Conservation (phyloP, 2,113 vertebrate species). For the Corythaeola cristata region DNA sequence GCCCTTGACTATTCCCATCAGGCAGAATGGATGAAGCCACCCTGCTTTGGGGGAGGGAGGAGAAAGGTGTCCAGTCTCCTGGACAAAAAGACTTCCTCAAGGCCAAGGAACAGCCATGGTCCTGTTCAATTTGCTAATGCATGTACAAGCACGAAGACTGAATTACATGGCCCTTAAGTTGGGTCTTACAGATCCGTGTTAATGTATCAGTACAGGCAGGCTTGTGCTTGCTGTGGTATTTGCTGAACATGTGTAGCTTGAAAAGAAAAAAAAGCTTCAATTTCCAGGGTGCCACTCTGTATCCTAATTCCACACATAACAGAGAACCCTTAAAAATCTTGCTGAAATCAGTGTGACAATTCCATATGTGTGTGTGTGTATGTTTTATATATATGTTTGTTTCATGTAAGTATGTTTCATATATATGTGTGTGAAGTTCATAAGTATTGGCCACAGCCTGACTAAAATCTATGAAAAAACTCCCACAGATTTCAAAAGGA, state of each 20-base stretch:
- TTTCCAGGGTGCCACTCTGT: neutral
- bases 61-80: neutral
- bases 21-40: neutral
- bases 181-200: neutral
- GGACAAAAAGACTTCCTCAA: neutral
- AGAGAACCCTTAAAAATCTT: neutral
- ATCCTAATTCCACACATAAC: neutral
- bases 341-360: neutral
- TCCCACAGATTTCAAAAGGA: neutral
- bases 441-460: neutral
- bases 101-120: neutral
- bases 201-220: neutral
- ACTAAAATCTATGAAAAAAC: neutral
- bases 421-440: neutral
- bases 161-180: neutral
- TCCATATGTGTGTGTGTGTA: neutral
- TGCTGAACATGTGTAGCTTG: neutral
- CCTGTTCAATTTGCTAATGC: neutral
- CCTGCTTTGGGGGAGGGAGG: neutral
- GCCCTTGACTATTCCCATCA: neutral
- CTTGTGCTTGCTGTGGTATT: neutral
- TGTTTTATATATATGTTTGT: neutral
- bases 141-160: neutral
- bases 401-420: no score
- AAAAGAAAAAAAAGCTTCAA: neutral